Conservation (phyloP, 2,113 vertebrate genomes). For the Dromiciops gliroides region DNA sequence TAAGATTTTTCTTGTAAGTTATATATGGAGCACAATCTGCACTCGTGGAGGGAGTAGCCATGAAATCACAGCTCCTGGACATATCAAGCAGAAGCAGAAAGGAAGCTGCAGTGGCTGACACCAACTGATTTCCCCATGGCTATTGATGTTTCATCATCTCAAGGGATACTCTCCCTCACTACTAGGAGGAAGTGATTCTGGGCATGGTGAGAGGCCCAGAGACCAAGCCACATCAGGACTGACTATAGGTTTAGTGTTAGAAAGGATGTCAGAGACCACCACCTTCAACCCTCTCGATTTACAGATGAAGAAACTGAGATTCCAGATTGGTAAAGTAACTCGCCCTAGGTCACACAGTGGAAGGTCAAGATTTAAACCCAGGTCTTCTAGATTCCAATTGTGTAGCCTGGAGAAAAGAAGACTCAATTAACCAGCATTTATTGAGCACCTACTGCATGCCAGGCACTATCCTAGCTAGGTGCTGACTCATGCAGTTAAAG, state of each 20-base stretch:
- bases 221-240: neutral
- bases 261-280: neutral
- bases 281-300: neutral
- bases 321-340: neutral
- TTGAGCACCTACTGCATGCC: no score
- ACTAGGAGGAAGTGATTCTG: no score
- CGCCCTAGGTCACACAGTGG: neutral
- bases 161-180: neutral
- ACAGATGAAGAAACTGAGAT: neutral
- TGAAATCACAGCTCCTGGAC: neutral
- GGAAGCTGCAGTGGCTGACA: neutral
- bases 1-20: neutral
- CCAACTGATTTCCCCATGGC: neutral
- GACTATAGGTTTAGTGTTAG: no score
- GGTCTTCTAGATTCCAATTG: no score
- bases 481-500: no score
- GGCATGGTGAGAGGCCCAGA: neutral
- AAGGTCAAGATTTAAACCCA: neutral
- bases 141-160: neutral
- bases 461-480: no score
- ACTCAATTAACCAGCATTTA: no score
- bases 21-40: neutral
- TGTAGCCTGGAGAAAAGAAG: no score
- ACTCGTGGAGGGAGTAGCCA: neutral
- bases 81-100: neutral